phyloP scores from a whole-genome alignment of 2,888 invertebrate species.

The Apodemia duryi region DNA sequence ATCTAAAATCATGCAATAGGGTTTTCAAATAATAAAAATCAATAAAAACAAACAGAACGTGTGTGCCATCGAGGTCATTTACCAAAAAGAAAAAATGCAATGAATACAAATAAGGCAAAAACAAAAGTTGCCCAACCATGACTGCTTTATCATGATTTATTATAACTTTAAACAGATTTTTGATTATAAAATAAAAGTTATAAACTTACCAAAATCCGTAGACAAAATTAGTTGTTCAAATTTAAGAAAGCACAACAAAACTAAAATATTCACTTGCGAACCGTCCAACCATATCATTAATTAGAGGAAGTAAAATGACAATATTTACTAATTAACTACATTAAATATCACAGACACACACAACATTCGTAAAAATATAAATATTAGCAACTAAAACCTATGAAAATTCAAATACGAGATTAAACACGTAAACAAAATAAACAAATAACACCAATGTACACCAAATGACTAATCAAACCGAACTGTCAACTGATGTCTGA shows the following conservation, averaged over 20 bases:
- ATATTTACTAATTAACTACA: neutral
- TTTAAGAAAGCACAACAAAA: constrained; percentile 8
- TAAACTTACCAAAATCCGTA: neutral
- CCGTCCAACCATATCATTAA: neutral
- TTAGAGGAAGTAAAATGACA: neutral
- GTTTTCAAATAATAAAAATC: neutral
- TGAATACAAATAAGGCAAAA: constrained; percentile 22
- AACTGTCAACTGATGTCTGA: neutral
- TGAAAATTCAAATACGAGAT: neutral
- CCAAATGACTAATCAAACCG: constrained; percentile 4
- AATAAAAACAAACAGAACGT: neutral
- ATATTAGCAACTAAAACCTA: neutral
- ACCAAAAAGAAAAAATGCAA: constrained; percentile 22
- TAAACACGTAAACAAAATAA: constrained; percentile 5
- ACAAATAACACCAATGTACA: neutral
- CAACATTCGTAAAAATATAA: neutral
- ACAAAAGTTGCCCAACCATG: neutral
- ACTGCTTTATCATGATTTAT: neutral
- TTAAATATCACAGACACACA: constrained; percentile 13
- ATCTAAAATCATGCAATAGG: too few species aligned
- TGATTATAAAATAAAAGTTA: neutral
- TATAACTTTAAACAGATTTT: neutral
- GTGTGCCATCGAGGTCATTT: constrained; percentile 20
- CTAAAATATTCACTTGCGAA: constrained; percentile 10
- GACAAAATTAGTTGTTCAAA: neutral